Evolutionary conservation across 2,113 vertebrate genomes (phyloP).

Genomic region (Larimichthys polyactis): DNA sequence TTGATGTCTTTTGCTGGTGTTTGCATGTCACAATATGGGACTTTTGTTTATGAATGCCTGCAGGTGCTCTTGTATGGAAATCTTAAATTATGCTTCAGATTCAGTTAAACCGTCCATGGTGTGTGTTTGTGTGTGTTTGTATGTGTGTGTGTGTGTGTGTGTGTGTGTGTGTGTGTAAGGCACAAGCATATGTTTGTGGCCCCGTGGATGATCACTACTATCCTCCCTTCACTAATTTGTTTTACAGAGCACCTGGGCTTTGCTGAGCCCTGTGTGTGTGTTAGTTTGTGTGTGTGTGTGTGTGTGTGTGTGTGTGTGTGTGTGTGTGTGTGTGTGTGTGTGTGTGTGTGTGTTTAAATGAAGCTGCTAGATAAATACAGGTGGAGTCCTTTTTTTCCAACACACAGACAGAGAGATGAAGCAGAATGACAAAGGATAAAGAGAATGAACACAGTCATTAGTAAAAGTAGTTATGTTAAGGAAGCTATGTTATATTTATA

Average conservation of each 20-base stretch:
- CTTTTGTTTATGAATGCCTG: conserved; percentile 68
- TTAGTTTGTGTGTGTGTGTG: conserved; percentile 1
- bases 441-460: background rate
- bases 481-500: background rate
- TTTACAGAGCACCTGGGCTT: conserved; percentile 74
- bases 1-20: conserved; percentile 12
- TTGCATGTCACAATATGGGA: conserved; percentile 57
- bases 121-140: background rate
- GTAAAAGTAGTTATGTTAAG: too few relatives aligned
- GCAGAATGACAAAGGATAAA: conserved; percentile 15
- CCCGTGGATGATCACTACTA: conserved; percentile 48
- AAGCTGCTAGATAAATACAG: conserved; percentile 80
- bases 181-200: too few relatives aligned
- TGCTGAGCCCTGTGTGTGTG: conserved; percentile 31
- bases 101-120: conserved; percentile 75
- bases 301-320: too few relatives aligned
- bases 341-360: conserved; percentile 58
- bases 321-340: background rate
- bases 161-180: conserved; percentile 14
- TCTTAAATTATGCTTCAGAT: conserved; percentile 53
- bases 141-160: conserved; percentile 7
- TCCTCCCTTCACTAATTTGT: conserved; percentile 79
- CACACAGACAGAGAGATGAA: conserved; percentile 45
- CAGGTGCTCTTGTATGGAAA: conserved; percentile 65
- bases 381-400: conserved; percentile 71